These are phyloP conservation scores for Hylyphantes graminicola DNA, from an alignment of 1,140 invertebrate genomes.

Conservation along the genomic window DNA sequence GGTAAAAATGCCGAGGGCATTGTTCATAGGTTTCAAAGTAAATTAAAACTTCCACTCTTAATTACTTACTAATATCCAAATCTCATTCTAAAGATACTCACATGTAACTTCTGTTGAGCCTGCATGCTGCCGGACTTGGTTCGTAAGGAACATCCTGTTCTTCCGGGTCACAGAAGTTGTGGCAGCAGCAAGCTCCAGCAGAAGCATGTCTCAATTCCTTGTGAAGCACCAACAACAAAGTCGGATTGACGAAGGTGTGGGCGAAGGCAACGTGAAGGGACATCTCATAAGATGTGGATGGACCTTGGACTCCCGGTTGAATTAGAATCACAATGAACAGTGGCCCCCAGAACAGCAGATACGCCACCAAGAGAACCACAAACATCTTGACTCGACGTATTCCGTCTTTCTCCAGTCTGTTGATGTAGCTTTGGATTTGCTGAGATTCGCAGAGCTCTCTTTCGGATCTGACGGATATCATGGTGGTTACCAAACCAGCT, in stretches of 20 bases:
- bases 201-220: slow-evolving; percentile 45
- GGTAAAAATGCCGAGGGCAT: no score
- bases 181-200: slow-evolving; percentile 16
- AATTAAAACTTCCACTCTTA: no score
- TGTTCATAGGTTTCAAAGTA: no score
- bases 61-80: no score
- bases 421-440: slow-evolving; percentile 80
- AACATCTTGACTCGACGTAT: slow-evolving; percentile 81
- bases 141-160: slow-evolving; percentile 2
- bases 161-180: background rate
- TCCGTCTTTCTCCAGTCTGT: slow-evolving; percentile 78
- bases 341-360: slow-evolving; percentile 88
- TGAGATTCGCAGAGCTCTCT: slow-evolving; percentile 62
- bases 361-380: slow-evolving; percentile 83
- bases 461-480: slow-evolving; percentile 74
- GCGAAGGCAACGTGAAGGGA: slow-evolving; percentile 88
- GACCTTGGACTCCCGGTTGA: slow-evolving; percentile 64
- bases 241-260: slow-evolving; percentile 86
- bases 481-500: slow-evolving; percentile 78
- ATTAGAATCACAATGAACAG: slow-evolving; percentile 83
- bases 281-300: slow-evolving; percentile 73
- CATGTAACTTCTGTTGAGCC: slow-evolving; percentile 45
- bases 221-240: slow-evolving; percentile 82
- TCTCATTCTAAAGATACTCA: slow-evolving; percentile 24
- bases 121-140: slow-evolving; percentile 28